phyloP scores from a whole-genome alignment of 2,888 invertebrate genomes.

The Diplolepis rosae region DNA sequence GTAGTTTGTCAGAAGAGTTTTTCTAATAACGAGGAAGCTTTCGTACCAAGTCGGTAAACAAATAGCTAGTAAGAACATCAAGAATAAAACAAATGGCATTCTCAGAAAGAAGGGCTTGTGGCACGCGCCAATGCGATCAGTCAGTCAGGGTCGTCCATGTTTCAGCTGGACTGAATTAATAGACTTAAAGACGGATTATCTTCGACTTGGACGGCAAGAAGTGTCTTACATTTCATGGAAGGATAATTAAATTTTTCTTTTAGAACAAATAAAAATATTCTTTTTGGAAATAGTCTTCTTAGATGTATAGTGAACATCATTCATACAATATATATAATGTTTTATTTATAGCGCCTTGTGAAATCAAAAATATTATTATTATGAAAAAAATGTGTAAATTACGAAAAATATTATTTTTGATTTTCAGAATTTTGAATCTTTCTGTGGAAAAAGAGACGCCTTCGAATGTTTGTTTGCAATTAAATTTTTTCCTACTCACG shows the following conservation, averaged over 20 bases:
- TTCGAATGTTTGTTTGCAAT: too few species aligned
- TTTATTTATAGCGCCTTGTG: too few species aligned
- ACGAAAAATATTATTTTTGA: too few species aligned
- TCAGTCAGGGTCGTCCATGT: constrained; percentile 54
- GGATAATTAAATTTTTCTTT: not conserved
- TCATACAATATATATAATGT: too few species aligned
- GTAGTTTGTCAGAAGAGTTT: constrained; percentile 54
- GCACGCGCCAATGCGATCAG: constrained; percentile 67
- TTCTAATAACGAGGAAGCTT: constrained; percentile 54
- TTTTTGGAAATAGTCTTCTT: too few species aligned
- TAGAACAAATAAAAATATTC: too few species aligned
- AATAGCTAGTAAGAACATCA: constrained; percentile 54
- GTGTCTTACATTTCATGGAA: not conserved
- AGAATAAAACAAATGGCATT: constrained; percentile 67
- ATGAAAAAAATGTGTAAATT: too few species aligned
- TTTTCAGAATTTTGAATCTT: too few species aligned
- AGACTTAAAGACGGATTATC: constrained; percentile 31
- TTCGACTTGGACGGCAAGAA: constrained; percentile 3
- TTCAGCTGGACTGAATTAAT: constrained; percentile 34
- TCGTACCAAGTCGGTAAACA: constrained; percentile 48
- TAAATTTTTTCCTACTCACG: too few species aligned
- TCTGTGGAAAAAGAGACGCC: too few species aligned
- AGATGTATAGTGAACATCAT: too few species aligned
- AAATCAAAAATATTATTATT: too few species aligned
- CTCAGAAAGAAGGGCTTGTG: constrained; percentile 53